Evolutionary conservation across 2,888 invertebrate species (phyloP).

Genomic region (Adelphocoris suturalis): DNA sequence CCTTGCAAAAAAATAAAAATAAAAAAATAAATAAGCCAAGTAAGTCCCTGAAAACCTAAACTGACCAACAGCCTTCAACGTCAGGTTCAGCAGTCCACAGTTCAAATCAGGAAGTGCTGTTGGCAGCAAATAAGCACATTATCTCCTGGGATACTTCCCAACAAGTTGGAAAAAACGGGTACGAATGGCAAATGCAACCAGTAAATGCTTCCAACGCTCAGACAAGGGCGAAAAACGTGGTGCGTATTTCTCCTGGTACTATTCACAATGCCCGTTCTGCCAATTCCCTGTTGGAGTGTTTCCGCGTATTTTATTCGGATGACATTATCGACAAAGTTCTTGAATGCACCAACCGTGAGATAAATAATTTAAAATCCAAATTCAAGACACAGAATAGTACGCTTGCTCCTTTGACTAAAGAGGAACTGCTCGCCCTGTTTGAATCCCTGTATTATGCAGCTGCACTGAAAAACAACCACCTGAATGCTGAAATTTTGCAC

Average conservation of each 20-base stretch:
- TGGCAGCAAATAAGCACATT: neutral
- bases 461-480: neutral
- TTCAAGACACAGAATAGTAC: neutral
- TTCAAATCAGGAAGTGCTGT: too few species aligned
- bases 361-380: neutral
- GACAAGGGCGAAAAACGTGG: neutral
- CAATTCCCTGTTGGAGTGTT: neutral
- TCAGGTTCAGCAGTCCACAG: too few species aligned
- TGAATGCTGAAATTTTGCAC: neutral
- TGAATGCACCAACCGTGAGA: neutral
- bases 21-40: too few species aligned
- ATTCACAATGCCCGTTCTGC: neutral
- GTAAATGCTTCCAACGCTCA: neutral
- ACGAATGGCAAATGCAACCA: neutral
- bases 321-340: neutral
- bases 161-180: neutral
- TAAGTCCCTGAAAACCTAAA: too few species aligned
- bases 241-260: neutral
- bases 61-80: too few species aligned
- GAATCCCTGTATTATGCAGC: slow-evolving; percentile 14
- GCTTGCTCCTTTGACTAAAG: neutral
- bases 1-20: too few species aligned
- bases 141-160: neutral
- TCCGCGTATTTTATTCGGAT: neutral
- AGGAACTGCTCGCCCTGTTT: neutral